Evolutionary conservation across 2,113 vertebrate species (phyloP).

Genomic region (Naja naja): DNA sequence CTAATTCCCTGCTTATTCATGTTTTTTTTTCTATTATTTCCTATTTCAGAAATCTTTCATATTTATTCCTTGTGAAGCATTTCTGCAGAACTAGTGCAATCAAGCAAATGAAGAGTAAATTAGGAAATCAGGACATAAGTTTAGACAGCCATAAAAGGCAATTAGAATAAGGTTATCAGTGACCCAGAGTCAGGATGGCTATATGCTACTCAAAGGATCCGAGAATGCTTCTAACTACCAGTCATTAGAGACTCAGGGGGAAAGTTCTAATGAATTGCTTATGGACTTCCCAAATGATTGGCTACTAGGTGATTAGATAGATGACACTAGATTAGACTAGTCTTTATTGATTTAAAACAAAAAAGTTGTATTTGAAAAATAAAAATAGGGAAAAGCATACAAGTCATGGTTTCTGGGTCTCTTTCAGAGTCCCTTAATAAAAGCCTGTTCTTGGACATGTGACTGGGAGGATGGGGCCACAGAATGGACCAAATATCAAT

Average conservation of each 20-base stretch:
- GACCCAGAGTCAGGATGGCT: neutral
- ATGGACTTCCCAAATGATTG: neutral
- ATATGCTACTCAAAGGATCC: neutral
- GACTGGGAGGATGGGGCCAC: no score
- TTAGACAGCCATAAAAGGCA: neutral
- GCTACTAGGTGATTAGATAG: neutral
- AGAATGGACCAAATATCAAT: no score
- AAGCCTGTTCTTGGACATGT: no score
- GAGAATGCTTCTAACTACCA: neutral
- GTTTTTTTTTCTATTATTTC: neutral
- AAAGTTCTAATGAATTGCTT: neutral
- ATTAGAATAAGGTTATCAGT: neutral
- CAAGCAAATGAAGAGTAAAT: neutral
- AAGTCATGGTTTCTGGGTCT: neutral
- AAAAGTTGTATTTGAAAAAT: neutral
- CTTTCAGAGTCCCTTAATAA: neutral
- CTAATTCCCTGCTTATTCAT: neutral
- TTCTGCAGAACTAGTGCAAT: neutral
- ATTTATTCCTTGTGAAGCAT: neutral
- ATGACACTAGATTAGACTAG: neutral
- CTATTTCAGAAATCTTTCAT: neutral
- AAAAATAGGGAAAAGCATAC: neutral
- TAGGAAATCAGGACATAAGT: neutral
- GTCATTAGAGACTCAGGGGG: neutral
- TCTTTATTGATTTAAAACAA: no score